These are phyloP conservation scores for Zeugodacus cucurbitae DNA, from an alignment of 1,140 invertebrate species.

Conservation along the genomic window DNA sequence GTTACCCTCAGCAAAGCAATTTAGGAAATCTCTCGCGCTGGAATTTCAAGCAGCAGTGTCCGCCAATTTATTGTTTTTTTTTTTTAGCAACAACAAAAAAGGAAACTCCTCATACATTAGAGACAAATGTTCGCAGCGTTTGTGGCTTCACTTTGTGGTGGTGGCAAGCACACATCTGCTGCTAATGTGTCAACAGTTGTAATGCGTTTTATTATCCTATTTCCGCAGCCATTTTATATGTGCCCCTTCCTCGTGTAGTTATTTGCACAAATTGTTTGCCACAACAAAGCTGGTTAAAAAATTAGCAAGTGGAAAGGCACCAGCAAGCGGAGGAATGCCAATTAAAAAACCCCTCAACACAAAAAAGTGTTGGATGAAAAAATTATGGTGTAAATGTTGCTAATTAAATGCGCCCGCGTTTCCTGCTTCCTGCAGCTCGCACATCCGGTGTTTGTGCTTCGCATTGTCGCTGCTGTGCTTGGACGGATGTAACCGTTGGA, in stretches of 20 bases:
- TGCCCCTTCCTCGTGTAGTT: not conserved
- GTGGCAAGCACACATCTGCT: slow-evolving; percentile 15
- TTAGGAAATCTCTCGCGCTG: too few species aligned
- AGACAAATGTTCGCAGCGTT: slow-evolving; percentile 2
- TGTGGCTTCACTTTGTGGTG: slow-evolving; percentile 16
- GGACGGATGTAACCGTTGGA: not conserved
- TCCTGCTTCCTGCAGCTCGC: not conserved
- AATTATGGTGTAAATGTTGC: slow-evolving; percentile 30
- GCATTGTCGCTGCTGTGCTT: not conserved
- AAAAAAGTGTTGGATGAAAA: not conserved
- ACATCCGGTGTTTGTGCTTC: not conserved
- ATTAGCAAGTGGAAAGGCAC: not conserved
- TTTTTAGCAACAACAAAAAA: not conserved
- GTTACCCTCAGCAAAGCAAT: too few species aligned
- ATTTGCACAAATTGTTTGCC: not conserved
- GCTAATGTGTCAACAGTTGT: slow-evolving; percentile 34
- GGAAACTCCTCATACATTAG: not conserved
- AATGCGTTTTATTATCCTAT: slow-evolving; percentile 25
- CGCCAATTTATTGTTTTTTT: not conserved
- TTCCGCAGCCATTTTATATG: slow-evolving; percentile 7
- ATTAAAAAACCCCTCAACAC: not conserved
- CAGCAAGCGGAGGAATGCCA: not conserved
- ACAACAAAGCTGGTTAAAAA: not conserved
- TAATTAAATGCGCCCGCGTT: slow-evolving; percentile 35
- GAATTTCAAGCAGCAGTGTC: too few species aligned